phyloP scores from a whole-genome alignment of 2,888 invertebrate genomes.

The Myopa testacea region DNA sequence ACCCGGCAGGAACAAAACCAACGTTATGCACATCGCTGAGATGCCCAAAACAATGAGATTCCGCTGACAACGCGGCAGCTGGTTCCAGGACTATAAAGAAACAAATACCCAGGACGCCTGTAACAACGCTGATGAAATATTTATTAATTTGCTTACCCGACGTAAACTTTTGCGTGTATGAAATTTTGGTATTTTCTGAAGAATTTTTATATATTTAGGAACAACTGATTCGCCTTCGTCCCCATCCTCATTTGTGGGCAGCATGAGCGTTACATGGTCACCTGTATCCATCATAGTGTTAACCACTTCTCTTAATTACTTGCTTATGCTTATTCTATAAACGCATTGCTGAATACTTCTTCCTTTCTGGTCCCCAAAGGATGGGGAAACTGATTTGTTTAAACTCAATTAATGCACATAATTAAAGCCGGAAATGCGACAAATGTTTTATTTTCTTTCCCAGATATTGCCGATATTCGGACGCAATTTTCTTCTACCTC shows the following conservation, averaged over 20 bases:
- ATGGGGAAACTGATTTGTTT: too few species aligned
- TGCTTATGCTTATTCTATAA: not conserved
- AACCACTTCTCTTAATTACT: not conserved
- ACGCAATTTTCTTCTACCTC: too few species aligned
- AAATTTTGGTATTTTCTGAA: conserved; percentile 45
- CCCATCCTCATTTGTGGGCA: conserved; percentile 53
- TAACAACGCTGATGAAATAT: not conserved
- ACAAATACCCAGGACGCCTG: not conserved
- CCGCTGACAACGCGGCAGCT: conserved; percentile 84
- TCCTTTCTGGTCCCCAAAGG: not conserved
- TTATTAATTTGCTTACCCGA: conserved; percentile 55
- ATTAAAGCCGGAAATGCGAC: too few species aligned
- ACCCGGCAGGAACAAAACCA: conserved; percentile 72
- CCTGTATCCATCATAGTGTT: conserved; percentile 54
- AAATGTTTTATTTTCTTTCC: too few species aligned
- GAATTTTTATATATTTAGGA: conserved; percentile 6
- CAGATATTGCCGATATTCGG: too few species aligned
- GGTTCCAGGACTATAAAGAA: conserved; percentile 81
- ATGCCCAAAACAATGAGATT: conserved; percentile 78
- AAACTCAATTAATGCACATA: too few species aligned
- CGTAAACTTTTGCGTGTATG: conserved; percentile 62
- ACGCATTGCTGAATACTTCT: not conserved
- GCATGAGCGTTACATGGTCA: conserved; percentile 63
- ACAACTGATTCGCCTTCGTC: conserved; percentile 43
- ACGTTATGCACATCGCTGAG: conserved; percentile 71